Percentiles rank a stretch among this genome's conserved stretches.
Evolutionary conservation across 2,888 invertebrate genomes (phyloP).

Genomic region (Drosophila nr. medialis): DNA sequence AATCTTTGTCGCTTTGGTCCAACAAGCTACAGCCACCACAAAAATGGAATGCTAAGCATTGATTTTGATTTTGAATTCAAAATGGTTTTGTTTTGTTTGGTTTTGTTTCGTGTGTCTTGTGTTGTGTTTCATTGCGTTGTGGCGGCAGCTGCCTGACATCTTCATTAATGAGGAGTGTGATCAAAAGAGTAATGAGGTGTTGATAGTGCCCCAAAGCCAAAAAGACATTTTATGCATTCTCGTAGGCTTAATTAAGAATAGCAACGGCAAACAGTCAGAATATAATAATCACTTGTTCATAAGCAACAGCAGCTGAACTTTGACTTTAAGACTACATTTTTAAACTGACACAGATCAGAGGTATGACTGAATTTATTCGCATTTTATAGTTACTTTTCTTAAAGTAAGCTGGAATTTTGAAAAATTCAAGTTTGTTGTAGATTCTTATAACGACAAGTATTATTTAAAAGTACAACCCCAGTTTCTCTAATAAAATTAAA

Average conservation of each 20-base stretch:
- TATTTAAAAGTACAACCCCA: neutral
- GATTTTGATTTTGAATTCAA: slow-evolving; percentile 72
- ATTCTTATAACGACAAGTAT: neutral
- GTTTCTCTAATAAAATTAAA: no score
- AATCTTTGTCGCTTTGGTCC: slow-evolving; percentile 75
- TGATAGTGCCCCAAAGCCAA: slow-evolving; percentile 75
- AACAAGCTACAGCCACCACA: slow-evolving; percentile 36
- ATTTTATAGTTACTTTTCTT: neutral
- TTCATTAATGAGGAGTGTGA: slow-evolving; percentile 82
- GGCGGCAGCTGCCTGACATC: slow-evolving; percentile 70
- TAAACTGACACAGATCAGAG: neutral
- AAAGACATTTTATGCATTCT: slow-evolving; percentile 66
- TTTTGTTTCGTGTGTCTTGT: slow-evolving; percentile 32
- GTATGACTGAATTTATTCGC: neutral
- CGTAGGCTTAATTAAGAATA: slow-evolving; percentile 67
- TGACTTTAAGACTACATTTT: neutral
- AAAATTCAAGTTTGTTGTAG: neutral
- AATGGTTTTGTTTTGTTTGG: slow-evolving; percentile 58
- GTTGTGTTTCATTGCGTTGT: slow-evolving; percentile 29
- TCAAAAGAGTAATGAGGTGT: slow-evolving; percentile 83
- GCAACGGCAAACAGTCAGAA: slow-evolving; percentile 24
- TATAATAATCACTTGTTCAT: neutral
- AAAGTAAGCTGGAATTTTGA: fast-evolving
- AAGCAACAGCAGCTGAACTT: neutral
- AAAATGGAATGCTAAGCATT: slow-evolving; percentile 71